Base-by-base conservation (phyloP, 2,113 vertebrate genomes). In the Pelusios castaneus region DNA sequence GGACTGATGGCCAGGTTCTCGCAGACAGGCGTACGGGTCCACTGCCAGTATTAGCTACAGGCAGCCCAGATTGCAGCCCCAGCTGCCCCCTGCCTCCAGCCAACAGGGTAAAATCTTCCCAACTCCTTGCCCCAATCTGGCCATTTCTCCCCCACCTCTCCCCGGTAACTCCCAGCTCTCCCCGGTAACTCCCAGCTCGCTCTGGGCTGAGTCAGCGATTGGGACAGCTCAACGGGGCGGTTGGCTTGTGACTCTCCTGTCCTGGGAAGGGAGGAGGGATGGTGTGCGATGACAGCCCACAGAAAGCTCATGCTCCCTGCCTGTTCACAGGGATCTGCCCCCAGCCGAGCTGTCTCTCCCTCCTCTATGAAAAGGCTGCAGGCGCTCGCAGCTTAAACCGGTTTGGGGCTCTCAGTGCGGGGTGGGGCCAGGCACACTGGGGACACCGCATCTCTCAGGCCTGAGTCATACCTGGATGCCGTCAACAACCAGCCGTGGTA, bases 321-420 rank as follows among this genome's bases (percentile, higher is more conserved):
- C 29, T 13, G n/a, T 82, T 75, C 94, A 34, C 86, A 91, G 91
- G 89, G 60, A 94, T 82, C 91, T 38, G 16, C 29, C 16, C 82
- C 22, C 0, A 81, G 95, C 89, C 88, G 70, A 0, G 2, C 80
- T 0, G 2, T 90, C 92, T 94, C 54, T 92, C 34, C 52, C 78
- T 92, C 34, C 56, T 82, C 41, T 0, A 0, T 1, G n/a, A 79
- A 79, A 76, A 95, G 6, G 56, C 2, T 0, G 55, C 91, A 92
- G 89, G 93, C 0, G 12, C 88, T 91, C 90, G 91, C 94, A 0
- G 12, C 90, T 81, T 88, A 76, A 43, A 97, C 96, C 25, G 38
- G 97, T 97, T 95, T 95, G 89, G 90, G 82, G 91, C 75, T 87
- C 92, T 94, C 22, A 8, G 49, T 16, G 34, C 13, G 91, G 91